Conservation (phyloP, 2,113 vertebrate genomes). For the Coregonus clupeaformis region DNA sequence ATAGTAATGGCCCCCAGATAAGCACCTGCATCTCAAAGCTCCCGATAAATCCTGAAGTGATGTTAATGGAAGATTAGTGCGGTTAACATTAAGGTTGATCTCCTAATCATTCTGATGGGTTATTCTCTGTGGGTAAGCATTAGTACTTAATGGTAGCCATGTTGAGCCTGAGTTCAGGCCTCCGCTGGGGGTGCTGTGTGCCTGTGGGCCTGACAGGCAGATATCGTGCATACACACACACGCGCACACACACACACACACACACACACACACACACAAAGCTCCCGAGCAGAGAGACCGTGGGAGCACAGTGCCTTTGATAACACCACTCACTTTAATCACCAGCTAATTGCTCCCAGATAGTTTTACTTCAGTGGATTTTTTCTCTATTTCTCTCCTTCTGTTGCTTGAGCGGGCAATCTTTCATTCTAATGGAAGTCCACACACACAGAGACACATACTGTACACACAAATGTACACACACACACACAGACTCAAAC, state of each 20-base stretch:
- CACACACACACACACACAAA: slow-evolving; percentile 11
- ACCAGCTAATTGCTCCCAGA: slow-evolving; percentile 54
- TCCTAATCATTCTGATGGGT: too few relatives aligned
- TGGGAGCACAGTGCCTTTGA: slow-evolving; percentile 45
- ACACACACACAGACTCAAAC: not conserved
- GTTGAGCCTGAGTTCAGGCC: slow-evolving; percentile 30
- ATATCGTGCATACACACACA: not conserved
- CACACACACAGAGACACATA: not conserved
- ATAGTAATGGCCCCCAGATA: too few relatives aligned
- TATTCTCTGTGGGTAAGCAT: not conserved
- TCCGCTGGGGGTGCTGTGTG: not conserved
- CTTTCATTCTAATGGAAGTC: slow-evolving; percentile 11
- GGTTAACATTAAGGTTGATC: too few relatives aligned
- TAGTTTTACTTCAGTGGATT: slow-evolving; percentile 38
- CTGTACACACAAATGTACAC: too few relatives aligned
- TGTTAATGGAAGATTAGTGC: not conserved
- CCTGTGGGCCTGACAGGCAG: too few relatives aligned
- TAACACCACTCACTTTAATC: slow-evolving; percentile 57
- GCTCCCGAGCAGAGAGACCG: slow-evolving; percentile 29
- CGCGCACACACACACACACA: not conserved
- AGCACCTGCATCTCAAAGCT: not conserved
- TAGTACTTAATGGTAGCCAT: not conserved
- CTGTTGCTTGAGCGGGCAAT: slow-evolving; percentile 11
- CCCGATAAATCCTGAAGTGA: not conserved
- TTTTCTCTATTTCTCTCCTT: slow-evolving; percentile 8